A percentile compares a stretch with the other conserved stretches of the same genome.
phyloP scores from a whole-genome alignment of 2,888 invertebrate species.

The Aphelenchoides bicaudatus region DNA sequence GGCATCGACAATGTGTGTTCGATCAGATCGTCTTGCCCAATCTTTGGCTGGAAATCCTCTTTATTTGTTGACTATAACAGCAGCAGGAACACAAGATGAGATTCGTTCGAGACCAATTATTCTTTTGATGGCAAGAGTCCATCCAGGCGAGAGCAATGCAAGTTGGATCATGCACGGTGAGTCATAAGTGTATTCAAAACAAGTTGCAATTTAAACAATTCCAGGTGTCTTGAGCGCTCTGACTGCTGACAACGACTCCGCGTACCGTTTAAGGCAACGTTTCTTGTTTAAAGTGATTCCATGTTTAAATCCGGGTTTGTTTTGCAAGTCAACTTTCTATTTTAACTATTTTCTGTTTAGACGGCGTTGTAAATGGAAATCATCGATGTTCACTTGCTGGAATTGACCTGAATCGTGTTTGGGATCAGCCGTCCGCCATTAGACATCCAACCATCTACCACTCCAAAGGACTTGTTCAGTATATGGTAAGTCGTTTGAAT shows the following conservation, averaged over 20 bases:
- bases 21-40: slow-evolving; percentile 66
- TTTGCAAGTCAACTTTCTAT: no score
- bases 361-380: slow-evolving; percentile 79
- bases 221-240: slow-evolving; percentile 31
- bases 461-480: slow-evolving; percentile 68
- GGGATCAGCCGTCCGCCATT: slow-evolving; percentile 83
- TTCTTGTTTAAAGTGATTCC: slow-evolving; percentile 82
- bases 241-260: slow-evolving; percentile 18
- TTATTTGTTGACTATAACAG: slow-evolving; percentile 74
- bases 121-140: slow-evolving; percentile 76
- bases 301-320: slow-evolving; percentile 82
- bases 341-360: no score
- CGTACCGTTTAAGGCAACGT: slow-evolving; percentile 67
- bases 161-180: slow-evolving; percentile 85
- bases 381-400: slow-evolving; percentile 81
- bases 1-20: slow-evolving; percentile 64
- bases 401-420: slow-evolving; percentile 79
- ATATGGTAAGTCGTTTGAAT: slow-evolving; percentile 41
- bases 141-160: slow-evolving; percentile 82
- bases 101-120: slow-evolving; percentile 62
- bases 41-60: slow-evolving; percentile 73
- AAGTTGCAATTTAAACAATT: slow-evolving; percentile 7
- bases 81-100: slow-evolving; percentile 52
- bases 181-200: slow-evolving; percentile 34
- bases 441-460: slow-evolving; percentile 92